phyloP scores from a whole-genome alignment of 1,140 invertebrate species.

The Ruditapes philippinarum region DNA sequence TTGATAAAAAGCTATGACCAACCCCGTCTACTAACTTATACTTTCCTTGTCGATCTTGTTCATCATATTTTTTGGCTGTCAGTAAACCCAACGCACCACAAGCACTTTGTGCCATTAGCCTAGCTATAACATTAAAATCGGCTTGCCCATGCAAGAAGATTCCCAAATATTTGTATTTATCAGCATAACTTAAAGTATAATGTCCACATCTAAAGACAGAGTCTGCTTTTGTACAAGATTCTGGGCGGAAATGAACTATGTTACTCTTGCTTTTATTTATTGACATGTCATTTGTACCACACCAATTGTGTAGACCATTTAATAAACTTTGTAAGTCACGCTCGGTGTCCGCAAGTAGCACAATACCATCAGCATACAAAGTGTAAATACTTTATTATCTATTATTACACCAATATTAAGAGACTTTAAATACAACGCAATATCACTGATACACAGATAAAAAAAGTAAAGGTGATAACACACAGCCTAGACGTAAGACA shows the following conservation, averaged over 20 bases:
- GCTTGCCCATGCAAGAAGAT: not conserved
- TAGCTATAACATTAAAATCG: conserved; percentile 37
- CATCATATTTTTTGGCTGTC: not conserved
- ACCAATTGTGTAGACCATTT: not conserved
- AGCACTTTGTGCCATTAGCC: conserved; percentile 19
- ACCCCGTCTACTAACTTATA: conserved; percentile 8
- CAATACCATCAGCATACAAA: conserved; percentile 16
- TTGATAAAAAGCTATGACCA: not conserved
- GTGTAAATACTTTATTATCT: conserved; percentile 30
- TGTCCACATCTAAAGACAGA: not conserved
- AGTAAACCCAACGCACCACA: not conserved
- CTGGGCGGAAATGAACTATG: not conserved
- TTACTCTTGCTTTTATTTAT: conserved; percentile 6
- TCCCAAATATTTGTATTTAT: conserved; percentile 25
- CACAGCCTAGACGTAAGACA: no score
- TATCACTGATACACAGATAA: conserved; percentile 25
- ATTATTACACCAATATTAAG: not conserved
- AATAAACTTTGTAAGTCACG: not conserved
- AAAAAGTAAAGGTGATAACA: conserved; percentile 22
- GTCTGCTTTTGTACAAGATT: not conserved
- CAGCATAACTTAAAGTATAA: no score
- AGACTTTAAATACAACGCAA: not conserved
- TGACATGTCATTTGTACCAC: not conserved
- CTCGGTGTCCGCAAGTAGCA: not conserved
- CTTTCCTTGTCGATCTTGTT: no score